Evolutionary conservation across 2,888 invertebrate genomes (phyloP).

Genomic region (Carterocephalus palaemon): DNA sequence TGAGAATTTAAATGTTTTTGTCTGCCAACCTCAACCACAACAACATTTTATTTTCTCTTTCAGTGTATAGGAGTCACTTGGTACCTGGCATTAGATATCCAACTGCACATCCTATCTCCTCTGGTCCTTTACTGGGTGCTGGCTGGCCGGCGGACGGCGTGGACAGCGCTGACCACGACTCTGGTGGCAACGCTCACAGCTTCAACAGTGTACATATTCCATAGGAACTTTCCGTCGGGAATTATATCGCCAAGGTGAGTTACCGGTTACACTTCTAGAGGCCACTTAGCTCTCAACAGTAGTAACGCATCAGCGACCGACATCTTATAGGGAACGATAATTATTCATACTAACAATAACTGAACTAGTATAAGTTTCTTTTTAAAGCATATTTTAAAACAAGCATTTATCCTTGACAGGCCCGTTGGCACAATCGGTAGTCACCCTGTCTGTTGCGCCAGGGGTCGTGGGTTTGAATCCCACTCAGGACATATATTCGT

Average conservation of each 20-base stretch:
- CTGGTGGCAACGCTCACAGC: constrained; percentile 38
- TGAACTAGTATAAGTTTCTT: no score
- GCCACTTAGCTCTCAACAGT: no score
- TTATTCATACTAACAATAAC: no score
- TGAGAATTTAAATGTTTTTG: neutral
- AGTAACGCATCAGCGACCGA: no score
- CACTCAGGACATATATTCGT: no score
- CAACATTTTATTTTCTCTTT: constrained; percentile 26
- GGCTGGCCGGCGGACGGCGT: constrained; percentile 40
- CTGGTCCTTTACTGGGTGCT: constrained; percentile 54
- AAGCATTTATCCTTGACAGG: no score
- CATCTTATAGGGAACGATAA: no score
- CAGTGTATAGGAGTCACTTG: constrained; percentile 58
- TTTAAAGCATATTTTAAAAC: no score
- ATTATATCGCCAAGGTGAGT: constrained; percentile 11
- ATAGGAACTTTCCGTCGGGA: constrained; percentile 27
- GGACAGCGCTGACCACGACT: constrained; percentile 41
- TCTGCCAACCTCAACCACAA: neutral
- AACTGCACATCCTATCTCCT: constrained; percentile 57
- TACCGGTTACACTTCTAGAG: no score
- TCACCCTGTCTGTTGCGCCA: no score
- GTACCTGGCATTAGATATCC: constrained; percentile 63
- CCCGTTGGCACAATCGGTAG: no score
- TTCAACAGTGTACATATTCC: constrained; percentile 45
- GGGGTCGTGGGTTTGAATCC: no score